A percentile compares a stretch with the other conserved stretches of the same genome.
Evolutionary conservation across 1,140 invertebrate genomes (phyloP).

Genomic region (Eueides isabella): DNA sequence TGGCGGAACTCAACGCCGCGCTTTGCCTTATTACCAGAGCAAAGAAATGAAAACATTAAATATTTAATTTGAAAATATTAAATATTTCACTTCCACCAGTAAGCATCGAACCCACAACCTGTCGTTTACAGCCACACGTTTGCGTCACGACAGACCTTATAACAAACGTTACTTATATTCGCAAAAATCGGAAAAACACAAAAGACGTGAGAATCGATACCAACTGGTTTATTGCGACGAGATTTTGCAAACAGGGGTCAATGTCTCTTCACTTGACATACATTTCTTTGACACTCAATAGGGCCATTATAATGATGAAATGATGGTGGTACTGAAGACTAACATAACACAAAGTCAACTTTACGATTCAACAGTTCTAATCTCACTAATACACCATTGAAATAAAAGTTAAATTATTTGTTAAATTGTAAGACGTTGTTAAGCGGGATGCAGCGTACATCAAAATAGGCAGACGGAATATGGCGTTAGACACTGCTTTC

Average conservation of each 20-base stretch:
- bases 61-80: too few species aligned
- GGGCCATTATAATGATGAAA: constrained; percentile 12
- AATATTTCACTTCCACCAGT: too few species aligned
- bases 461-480: too few species aligned
- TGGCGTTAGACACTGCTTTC: too few species aligned
- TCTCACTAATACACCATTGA: background rate
- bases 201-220: constrained; percentile 10
- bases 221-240: constrained; percentile 25
- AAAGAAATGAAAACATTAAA: too few species aligned
- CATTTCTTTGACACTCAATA: constrained; percentile 23
- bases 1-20: too few species aligned
- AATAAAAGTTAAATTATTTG: background rate
- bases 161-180: background rate
- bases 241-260: constrained; percentile 29
- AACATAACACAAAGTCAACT: background rate
- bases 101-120: too few species aligned
- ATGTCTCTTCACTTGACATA: constrained; percentile 34
- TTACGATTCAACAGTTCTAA: background rate
- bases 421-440: background rate
- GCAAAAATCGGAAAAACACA: constrained; percentile 8
- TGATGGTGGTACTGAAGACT: constrained; percentile 9
- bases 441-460: too few species aligned
- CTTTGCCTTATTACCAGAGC: too few species aligned
- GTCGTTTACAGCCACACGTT: too few species aligned
- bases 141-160: too few species aligned